A percentile compares a stretch with the other conserved stretches of the same genome.
Conservation (phyloP, 2,888 invertebrate genomes). For the Eremobia ochroleuca region DNA sequence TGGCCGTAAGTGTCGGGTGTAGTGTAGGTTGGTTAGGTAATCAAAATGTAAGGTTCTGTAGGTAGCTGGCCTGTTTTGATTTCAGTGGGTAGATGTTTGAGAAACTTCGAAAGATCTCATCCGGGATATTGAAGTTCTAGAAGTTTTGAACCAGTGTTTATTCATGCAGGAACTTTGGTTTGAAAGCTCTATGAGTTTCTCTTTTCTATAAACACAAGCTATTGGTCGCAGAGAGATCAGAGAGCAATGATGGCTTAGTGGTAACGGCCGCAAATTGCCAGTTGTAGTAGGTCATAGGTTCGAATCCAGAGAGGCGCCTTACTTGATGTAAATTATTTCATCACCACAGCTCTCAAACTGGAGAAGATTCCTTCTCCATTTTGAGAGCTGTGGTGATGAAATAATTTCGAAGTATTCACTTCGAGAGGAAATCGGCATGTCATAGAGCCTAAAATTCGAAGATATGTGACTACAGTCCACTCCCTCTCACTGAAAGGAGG, state of each 20-base stretch:
- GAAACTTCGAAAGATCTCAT: slow-evolving; percentile 15
- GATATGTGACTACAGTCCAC: not conserved
- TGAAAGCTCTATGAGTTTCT: slow-evolving; percentile 4
- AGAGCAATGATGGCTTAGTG: not conserved
- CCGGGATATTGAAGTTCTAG: slow-evolving; percentile 17
- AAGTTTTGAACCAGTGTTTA: slow-evolving; percentile 12
- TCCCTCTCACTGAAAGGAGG: too few species aligned
- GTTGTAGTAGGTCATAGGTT: not conserved
- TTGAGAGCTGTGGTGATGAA: too few species aligned
- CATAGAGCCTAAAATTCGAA: not conserved
- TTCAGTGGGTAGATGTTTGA: slow-evolving; percentile 9
- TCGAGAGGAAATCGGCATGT: not conserved
- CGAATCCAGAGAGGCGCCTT: not conserved
- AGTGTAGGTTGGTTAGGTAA: slow-evolving; percentile 39
- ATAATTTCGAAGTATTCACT: too few species aligned
- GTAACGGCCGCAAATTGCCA: too few species aligned
- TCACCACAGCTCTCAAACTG: not conserved
- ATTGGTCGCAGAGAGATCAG: not conserved
- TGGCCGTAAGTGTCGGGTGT: slow-evolving; percentile 20
- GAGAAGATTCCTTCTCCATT: too few species aligned
- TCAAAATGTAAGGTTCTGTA: slow-evolving; percentile 34
- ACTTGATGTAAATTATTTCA: not conserved
- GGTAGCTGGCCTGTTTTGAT: slow-evolving; percentile 24
- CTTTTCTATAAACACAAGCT: not conserved
- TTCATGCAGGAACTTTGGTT: slow-evolving; percentile 9